These are phyloP conservation scores for Melanophora roralis DNA, from an alignment of 2,888 invertebrate genomes.

Conservation along the genomic window DNA sequence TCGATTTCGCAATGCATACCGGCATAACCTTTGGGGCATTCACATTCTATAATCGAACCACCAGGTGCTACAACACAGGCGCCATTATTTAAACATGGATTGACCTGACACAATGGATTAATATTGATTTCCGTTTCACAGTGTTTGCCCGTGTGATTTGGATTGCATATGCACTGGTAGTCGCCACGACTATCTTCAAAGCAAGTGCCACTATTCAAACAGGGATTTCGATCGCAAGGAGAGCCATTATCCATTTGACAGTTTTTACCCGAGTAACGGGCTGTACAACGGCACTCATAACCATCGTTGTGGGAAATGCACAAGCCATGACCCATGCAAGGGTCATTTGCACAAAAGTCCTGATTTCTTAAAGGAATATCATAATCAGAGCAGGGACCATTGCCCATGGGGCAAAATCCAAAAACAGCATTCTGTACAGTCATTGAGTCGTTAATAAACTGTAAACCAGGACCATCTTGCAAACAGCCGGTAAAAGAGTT, in stretches of 20 bases:
- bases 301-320: constrained; percentile 86
- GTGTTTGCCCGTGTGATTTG: constrained; percentile 82
- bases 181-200: constrained; percentile 83
- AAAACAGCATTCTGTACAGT: constrained; percentile 84
- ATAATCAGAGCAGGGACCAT: constrained; percentile 81
- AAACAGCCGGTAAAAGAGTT: constrained; percentile 90
- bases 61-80: constrained; percentile 83
- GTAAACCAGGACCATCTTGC: constrained; percentile 90
- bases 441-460: constrained; percentile 83
- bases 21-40: constrained; percentile 79
- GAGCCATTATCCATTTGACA: constrained; percentile 89
- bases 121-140: constrained; percentile 86
- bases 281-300: constrained; percentile 90
- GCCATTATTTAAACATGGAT: constrained; percentile 89
- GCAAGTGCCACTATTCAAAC: constrained; percentile 86
- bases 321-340: constrained; percentile 89
- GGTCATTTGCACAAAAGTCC: constrained; percentile 85
- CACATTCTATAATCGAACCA: constrained; percentile 80
- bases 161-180: constrained; percentile 84
- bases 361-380: constrained; percentile 79
- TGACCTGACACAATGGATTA: constrained; percentile 84
- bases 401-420: constrained; percentile 86
- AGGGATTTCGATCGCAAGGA: constrained; percentile 84
- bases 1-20: constrained; percentile 80
- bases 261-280: constrained; percentile 91